Evolutionary conservation across 2,888 invertebrate species (phyloP).

Genomic region (Conistra vaccinii): DNA sequence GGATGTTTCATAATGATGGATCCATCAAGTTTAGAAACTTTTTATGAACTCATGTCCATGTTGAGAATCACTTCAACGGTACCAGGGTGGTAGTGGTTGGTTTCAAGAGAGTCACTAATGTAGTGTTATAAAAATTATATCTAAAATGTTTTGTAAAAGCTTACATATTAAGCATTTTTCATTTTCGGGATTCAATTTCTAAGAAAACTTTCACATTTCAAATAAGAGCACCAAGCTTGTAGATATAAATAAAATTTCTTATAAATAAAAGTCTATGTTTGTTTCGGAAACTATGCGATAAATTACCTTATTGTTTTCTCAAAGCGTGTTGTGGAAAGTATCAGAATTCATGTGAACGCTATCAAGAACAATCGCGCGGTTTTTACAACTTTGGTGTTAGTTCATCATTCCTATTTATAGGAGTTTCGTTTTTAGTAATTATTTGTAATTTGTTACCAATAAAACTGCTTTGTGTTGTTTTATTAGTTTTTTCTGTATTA

Average conservation of each 20-base stretch:
- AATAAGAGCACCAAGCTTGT: background rate
- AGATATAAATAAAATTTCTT: background rate
- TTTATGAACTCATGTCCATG: background rate
- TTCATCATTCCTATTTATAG: constrained; percentile 42
- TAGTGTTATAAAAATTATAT: background rate
- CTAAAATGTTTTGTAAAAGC: background rate
- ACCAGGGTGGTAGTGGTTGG: background rate
- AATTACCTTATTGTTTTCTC: constrained; percentile 21
- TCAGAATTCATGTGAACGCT: constrained; percentile 12
- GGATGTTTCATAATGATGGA: background rate
- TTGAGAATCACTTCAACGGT: background rate
- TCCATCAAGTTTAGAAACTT: constrained; percentile 4
- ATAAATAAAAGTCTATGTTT: background rate
- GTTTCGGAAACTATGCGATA: constrained; percentile 1
- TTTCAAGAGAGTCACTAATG: too few relatives aligned
- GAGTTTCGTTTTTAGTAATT: constrained; percentile 28
- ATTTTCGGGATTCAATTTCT: background rate
- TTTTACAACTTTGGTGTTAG: constrained; percentile 45
- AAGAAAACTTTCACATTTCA: background rate
- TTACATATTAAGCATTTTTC: background rate
- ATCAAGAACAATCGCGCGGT: constrained; percentile 37
- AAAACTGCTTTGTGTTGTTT: constrained; percentile 20
- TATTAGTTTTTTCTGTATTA: too few relatives aligned
- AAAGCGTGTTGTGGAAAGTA: constrained; percentile 34
- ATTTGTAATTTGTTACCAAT: constrained; percentile 33